A percentile compares a stretch with the other conserved stretches of the same genome.
phyloP scores from a whole-genome alignment of 1,140 invertebrate species.

The Harlomillsia oculata region DNA sequence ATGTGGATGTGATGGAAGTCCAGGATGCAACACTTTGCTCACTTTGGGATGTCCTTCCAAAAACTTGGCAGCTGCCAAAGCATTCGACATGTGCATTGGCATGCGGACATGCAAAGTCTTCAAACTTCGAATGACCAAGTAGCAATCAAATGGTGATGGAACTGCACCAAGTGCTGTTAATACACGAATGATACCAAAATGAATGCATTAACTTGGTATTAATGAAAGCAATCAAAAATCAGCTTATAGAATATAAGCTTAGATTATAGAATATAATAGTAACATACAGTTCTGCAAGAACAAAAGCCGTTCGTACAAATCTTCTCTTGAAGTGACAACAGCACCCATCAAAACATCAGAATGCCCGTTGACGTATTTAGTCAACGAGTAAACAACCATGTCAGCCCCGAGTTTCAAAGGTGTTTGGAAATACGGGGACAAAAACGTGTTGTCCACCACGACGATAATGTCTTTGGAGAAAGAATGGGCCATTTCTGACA shows the following conservation, averaged over 20 bases:
- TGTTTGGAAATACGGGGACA: conserved; percentile 55
- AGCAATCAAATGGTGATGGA: conserved; percentile 59
- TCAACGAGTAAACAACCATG: conserved; percentile 82
- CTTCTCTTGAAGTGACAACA: conserved; percentile 61
- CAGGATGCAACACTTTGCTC: conserved; percentile 72
- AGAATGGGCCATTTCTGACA: conserved; percentile 54
- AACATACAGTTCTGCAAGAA: conserved; percentile 80
- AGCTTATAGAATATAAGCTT: background rate
- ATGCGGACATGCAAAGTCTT: conserved; percentile 54
- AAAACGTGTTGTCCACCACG: conserved; percentile 85
- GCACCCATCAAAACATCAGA: conserved; percentile 96
- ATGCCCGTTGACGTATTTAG: conserved; percentile 77
- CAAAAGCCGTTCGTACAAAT: conserved; percentile 58
- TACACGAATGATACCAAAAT: conserved; percentile 2
- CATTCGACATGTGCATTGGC: conserved; percentile 51
- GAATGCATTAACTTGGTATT: background rate
- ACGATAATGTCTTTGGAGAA: conserved; percentile 60
- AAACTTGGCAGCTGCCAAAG: conserved; percentile 48
- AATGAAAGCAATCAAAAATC: no score
- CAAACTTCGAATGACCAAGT: conserved; percentile 50
- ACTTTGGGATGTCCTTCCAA: conserved; percentile 54
- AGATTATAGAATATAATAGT: background rate
- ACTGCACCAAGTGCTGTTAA: conserved; percentile 45
- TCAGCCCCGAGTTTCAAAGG: conserved; percentile 86
- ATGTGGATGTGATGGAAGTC: conserved; percentile 80